These are phyloP conservation scores for Lacerta agilis DNA, from an alignment of 2,797 vertebrate genomes.

Conservation along the genomic window DNA sequence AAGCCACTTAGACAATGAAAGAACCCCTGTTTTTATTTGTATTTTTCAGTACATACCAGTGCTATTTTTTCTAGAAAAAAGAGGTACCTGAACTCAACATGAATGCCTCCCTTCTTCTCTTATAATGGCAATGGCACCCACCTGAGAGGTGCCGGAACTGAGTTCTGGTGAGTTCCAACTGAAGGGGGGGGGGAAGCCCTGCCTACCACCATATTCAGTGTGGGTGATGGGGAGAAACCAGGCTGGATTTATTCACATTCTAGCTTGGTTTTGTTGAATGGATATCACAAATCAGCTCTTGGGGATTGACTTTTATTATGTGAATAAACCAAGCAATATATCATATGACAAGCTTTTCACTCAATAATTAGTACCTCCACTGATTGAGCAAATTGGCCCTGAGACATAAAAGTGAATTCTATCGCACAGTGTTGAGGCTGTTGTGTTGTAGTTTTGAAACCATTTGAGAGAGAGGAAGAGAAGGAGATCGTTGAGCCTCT, in stretches of 20 bases:
- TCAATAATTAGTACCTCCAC: background rate
- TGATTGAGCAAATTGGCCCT: background rate
- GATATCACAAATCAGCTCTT: background rate
- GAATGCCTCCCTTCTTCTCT: too few species aligned
- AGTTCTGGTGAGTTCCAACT: too few species aligned
- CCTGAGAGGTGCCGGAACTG: too few species aligned
- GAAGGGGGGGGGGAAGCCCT: accelerated
- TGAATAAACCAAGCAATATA: background rate
- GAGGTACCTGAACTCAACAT: too few species aligned
- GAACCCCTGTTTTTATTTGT: background rate
- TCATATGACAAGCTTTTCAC: background rate
- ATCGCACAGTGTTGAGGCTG: background rate
- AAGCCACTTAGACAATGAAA: background rate
- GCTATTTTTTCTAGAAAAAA: too few species aligned
- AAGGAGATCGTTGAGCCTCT: too few species aligned
- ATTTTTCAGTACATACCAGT: background rate
- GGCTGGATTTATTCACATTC: background rate
- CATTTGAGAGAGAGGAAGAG: background rate
- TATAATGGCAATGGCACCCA: too few species aligned
- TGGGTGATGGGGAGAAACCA: background rate
- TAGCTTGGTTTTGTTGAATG: background rate
- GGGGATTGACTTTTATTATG: background rate
- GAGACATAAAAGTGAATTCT: background rate
- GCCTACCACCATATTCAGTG: background rate
- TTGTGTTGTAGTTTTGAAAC: background rate